A percentile compares a stretch with the other conserved stretches of the same genome.
Conservation (phyloP, 1,140 invertebrate species). For the Asobara japonica region DNA sequence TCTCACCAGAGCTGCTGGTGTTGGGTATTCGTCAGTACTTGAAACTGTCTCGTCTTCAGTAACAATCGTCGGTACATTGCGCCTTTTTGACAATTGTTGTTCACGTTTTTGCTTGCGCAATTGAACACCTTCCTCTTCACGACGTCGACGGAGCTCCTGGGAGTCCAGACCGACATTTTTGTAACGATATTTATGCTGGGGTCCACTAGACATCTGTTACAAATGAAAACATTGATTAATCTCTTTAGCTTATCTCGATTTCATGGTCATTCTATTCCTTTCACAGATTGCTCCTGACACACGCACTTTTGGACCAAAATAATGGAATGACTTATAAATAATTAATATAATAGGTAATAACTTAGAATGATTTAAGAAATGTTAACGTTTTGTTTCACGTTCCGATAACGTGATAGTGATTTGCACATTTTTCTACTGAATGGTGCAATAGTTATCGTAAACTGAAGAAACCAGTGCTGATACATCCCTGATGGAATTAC, state of each 20-base stretch:
- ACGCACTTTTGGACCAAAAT: not conserved
- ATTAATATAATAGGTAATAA: not conserved
- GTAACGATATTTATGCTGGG: conserved; percentile 90
- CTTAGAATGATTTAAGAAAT: not conserved
- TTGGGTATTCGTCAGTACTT: conserved; percentile 50
- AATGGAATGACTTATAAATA: too few species aligned
- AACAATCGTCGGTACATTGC: conserved; percentile 78
- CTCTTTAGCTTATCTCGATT: not conserved
- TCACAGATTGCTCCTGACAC: not conserved
- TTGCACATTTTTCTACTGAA: too few species aligned
- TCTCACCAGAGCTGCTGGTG: conserved; percentile 44
- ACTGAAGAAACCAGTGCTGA: too few species aligned
- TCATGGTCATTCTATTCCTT: not conserved
- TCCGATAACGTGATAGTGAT: too few species aligned
- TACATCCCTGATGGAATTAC: too few species aligned
- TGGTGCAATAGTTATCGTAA: too few species aligned
- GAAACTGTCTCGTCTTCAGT: conserved; percentile 68
- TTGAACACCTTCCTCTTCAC: conserved; percentile 97
- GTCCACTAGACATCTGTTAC: conserved; percentile 75
- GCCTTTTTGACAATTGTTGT: conserved; percentile 89
- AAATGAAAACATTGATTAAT: not conserved
- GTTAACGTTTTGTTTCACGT: not conserved
- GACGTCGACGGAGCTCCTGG: conserved; percentile 87
- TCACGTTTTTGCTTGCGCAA: conserved; percentile 95
- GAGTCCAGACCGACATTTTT: conserved; percentile 94